Evolutionary conservation across 1,140 invertebrate genomes (phyloP), one percentile per base, ranked within the genome.

Genomic region (Megalopta genalis): DNA sequence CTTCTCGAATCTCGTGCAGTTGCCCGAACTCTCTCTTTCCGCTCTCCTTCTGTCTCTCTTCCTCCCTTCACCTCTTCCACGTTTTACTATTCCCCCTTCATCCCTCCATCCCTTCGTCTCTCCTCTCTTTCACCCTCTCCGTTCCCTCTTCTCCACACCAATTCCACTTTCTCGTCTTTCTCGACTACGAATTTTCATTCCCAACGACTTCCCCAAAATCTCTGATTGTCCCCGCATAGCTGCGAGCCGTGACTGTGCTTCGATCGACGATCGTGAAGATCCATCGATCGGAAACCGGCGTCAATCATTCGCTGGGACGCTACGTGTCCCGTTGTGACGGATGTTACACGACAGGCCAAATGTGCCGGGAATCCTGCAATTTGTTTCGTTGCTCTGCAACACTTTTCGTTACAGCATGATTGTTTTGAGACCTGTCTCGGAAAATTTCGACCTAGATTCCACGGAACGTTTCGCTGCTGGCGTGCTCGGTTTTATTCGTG

Each of bases 1-100:
- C 54, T 81, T 70, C 78, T 75, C 74, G 69, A 83, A 69, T 70
- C 60, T 71, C 65, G 54, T 46, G 52, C 66, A 66, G n/a, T 54
- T 7, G 25, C 54, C 59, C 25, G 21, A 27, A 14, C 59, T 39
- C 63, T 54, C 62, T 68, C 16, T 54, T 12, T 46, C 42, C 12
- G 10, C 9, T 12, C 12, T 12, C 49, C 18, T 52, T 54, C 8
- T 21, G 6, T 57, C 5, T n/a, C 18, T n/a, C 52, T 57, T 8
- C n/a, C 52, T 57, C 52, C 9, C 18, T 57, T 21, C 9, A 3
- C n/a, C 52, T 57, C 1, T 57, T 7, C n/a, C 7, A 8, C 21
- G 8, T 0, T n/a, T 21, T 57, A 4, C n/a, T 2, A 0, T 1
- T 8, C 54, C n/a, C 18, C 0, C 18, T n/a, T 21, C 0, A 3